A percentile compares a stretch with the other conserved stretches of the same genome.
These are phyloP conservation scores for Heliconius sara DNA, from an alignment of 2,888 invertebrate genomes.

Conservation along the genomic window DNA sequence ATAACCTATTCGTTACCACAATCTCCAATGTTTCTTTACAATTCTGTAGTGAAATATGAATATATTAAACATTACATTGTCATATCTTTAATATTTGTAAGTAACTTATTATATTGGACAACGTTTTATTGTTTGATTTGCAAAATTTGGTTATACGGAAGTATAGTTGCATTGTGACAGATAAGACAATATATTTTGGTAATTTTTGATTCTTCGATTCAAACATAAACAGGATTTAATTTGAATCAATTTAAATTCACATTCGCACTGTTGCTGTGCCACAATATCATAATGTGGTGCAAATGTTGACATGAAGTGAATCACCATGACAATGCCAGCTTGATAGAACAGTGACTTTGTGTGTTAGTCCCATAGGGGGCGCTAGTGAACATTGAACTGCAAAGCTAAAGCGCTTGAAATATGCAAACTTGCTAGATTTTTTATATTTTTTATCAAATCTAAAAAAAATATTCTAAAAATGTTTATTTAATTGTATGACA, in stretches of 20 bases:
- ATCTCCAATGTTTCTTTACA: conserved; percentile 62
- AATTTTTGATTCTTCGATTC: neutral
- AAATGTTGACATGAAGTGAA: conserved; percentile 62
- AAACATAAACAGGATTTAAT: neutral
- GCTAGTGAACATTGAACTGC: conserved; percentile 55
- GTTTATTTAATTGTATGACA: neutral
- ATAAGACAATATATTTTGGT: conserved; percentile 12
- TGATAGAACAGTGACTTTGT: conserved; percentile 66
- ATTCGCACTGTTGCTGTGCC: conserved; percentile 19
- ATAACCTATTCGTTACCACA: conserved; percentile 79
- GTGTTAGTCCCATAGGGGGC: conserved; percentile 67
- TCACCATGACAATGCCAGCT: conserved; percentile 77
- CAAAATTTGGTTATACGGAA: conserved; percentile 19
- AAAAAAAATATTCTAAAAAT: neutral
- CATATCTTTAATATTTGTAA: neutral
- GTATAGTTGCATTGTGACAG: conserved; percentile 31
- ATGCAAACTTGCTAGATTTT: conserved; percentile 13
- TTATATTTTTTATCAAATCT: conserved; percentile 3
- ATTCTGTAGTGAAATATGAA: conserved; percentile 49
- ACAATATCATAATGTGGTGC: conserved; percentile 37
- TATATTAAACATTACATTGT: neutral
- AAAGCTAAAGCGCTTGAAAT: conserved; percentile 34
- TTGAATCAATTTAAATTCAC: conserved; percentile 8
- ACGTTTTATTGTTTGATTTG: neutral
- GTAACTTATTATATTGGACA: neutral